These are phyloP conservation scores for Epinephelus lanceolatus DNA, from an alignment of 2,113 vertebrate species.

Conservation along the genomic window DNA sequence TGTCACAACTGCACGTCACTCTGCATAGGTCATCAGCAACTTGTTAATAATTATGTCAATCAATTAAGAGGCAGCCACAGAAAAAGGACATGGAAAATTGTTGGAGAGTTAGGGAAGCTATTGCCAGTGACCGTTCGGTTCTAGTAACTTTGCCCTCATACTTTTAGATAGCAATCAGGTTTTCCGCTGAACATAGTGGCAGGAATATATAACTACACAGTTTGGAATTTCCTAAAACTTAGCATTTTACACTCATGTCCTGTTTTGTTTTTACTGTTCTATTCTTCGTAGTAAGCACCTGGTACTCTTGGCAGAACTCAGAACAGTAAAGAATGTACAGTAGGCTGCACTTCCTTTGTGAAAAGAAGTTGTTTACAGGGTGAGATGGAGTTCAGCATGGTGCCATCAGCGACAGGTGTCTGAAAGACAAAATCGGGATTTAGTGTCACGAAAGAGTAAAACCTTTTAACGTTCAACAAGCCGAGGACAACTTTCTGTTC, in stretches of 20 bases:
- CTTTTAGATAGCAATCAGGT: constrained; percentile 2
- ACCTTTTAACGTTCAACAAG: neutral
- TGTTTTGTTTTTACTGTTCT: constrained; percentile 57
- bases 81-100: constrained; percentile 27
- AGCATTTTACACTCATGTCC: constrained; percentile 38
- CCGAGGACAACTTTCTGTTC: constrained; percentile 5
- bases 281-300: constrained; percentile 52
- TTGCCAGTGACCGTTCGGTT: neutral
- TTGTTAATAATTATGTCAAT: constrained; percentile 68
- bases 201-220: neutral
- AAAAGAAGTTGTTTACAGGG: constrained; percentile 45
- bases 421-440: constrained; percentile 37
- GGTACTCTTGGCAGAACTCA: constrained; percentile 1
- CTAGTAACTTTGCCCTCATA: neutral
- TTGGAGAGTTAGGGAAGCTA: neutral
- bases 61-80: constrained; percentile 32
- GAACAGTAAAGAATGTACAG: constrained; percentile 32
- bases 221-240: constrained; percentile 51
- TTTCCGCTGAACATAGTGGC: neutral
- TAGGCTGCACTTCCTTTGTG: constrained; percentile 33
- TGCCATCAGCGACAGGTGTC: constrained; percentile 27
- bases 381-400: constrained; percentile 49
- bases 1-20: constrained; percentile 60
- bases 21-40: constrained; percentile 49
- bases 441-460: constrained; percentile 30